A percentile compares a stretch with the other conserved stretches of the same genome.
Conservation (phyloP, 64 coral and sea anemone species). For the Acropora tenuis region DNA sequence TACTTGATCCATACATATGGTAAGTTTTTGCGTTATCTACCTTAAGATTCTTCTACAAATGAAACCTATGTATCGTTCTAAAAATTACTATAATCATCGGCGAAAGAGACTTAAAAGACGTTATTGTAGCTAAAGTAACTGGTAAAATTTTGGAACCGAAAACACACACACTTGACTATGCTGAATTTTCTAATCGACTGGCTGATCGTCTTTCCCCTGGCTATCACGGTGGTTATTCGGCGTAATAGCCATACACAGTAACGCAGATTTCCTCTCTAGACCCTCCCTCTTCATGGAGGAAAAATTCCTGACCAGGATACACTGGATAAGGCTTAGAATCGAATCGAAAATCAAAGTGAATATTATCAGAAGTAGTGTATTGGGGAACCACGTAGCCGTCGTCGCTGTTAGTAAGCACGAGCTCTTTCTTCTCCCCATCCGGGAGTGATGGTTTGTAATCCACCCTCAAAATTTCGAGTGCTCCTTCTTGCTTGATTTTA, state of each 20-base stretch:
- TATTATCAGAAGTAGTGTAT: too few relatives aligned
- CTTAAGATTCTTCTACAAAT: neutral
- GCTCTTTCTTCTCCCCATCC: too few relatives aligned
- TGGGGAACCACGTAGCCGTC: too few relatives aligned
- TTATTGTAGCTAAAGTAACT: neutral
- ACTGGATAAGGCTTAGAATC: too few relatives aligned
- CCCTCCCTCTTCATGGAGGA: neutral
- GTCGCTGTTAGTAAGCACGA: too few relatives aligned
- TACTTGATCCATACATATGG: neutral
- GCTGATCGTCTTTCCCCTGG: neutral
- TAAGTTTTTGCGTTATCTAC: neutral
- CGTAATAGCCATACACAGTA: neutral
- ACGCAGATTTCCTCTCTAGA: neutral
- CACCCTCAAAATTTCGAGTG: too few relatives aligned
- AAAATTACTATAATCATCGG: neutral
- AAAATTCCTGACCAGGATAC: neutral
- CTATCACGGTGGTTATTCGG: neutral
- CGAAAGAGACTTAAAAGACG: neutral
- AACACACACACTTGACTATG: neutral
- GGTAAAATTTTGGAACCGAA: neutral
- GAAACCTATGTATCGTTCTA: neutral
- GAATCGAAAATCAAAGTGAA: too few relatives aligned
- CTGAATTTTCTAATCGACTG: neutral
- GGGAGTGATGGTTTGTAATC: too few relatives aligned
- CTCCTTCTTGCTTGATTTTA: too few relatives aligned